Evolutionary conservation across 53 echinoderm and acorn worm species (phyloP).

Genomic region (Paelopatides confundens): DNA sequence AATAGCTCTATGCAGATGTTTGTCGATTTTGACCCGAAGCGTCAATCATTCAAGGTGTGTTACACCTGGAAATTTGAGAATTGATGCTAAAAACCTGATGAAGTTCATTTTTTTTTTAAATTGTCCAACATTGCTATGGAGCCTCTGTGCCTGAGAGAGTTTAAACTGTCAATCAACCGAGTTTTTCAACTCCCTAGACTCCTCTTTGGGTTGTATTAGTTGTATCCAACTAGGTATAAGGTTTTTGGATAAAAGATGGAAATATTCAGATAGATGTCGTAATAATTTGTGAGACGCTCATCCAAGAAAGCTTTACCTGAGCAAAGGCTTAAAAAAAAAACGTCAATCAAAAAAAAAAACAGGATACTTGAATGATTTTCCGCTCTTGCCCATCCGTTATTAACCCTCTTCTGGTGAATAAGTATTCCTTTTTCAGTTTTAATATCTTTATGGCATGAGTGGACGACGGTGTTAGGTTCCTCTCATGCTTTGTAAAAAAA

Average conservation of each 20-base stretch:
- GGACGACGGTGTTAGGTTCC: slow-evolving; percentile 30
- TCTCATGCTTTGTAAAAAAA: slow-evolving; percentile 20
- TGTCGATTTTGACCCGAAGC: slow-evolving; percentile 57
- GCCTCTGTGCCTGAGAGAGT: slow-evolving; percentile 38
- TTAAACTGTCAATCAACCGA: slow-evolving; percentile 56
- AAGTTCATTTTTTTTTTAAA: slow-evolving; percentile 53
- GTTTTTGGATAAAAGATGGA: slow-evolving; percentile 51
- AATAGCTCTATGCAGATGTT: slow-evolving; percentile 53
- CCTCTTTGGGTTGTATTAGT: slow-evolving; percentile 48
- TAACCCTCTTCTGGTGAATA: slow-evolving; percentile 20
- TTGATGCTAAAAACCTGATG: slow-evolving; percentile 55
- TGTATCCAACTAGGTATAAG: slow-evolving; percentile 45
- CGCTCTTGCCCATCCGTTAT: slow-evolving; percentile 33
- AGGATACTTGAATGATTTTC: slow-evolving; percentile 46
- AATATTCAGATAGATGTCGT: slow-evolving; percentile 50
- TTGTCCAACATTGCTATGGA: slow-evolving; percentile 38
- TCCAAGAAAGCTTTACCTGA: slow-evolving; percentile 43
- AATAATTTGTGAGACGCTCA: slow-evolving; percentile 48
- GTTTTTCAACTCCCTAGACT: slow-evolving; percentile 52
- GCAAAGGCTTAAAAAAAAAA: slow-evolving; percentile 42
- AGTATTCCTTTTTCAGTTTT: slow-evolving; percentile 35
- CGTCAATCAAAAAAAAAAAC: slow-evolving; percentile 34
- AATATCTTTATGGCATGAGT: slow-evolving; percentile 45
- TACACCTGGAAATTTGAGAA: slow-evolving; percentile 62
- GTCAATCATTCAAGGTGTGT: slow-evolving; percentile 58